Conservation (phyloP, 2,113 vertebrate genomes). For the Solea solea region DNA sequence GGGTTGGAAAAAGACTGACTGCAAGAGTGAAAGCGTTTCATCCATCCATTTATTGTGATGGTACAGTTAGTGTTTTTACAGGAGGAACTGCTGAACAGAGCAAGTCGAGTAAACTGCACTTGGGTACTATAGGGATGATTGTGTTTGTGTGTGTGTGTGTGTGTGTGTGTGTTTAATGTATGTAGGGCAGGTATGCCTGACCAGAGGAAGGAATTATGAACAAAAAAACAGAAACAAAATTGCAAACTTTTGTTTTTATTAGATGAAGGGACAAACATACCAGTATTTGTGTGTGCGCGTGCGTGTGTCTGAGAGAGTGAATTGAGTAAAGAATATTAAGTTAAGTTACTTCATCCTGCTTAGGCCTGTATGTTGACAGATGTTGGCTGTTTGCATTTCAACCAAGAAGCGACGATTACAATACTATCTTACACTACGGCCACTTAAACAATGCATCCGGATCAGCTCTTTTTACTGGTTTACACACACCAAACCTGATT, state of each 20-base stretch:
- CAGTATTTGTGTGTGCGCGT: slow-evolving; percentile 47
- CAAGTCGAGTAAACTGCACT: slow-evolving; percentile 63
- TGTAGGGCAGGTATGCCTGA: slow-evolving; percentile 28
- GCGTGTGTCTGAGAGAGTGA: slow-evolving; percentile 6
- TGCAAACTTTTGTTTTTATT: slow-evolving; percentile 51
- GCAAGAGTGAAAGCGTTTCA: slow-evolving; percentile 41
- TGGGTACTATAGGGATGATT: slow-evolving; percentile 48
- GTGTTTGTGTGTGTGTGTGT: slow-evolving; percentile 41
- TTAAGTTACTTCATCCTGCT: slow-evolving; percentile 31
- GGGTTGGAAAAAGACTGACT: slow-evolving; percentile 35
- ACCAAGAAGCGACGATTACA: slow-evolving; percentile 57
- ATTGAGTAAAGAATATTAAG: slow-evolving; percentile 17
- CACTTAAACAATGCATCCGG: slow-evolving; percentile 38
- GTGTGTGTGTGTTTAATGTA: slow-evolving; percentile 43
- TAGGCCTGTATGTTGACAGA: slow-evolving; percentile 27
- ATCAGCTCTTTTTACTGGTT: slow-evolving; percentile 37
- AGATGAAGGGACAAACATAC: slow-evolving; percentile 67
- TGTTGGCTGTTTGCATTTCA: slow-evolving; percentile 60
- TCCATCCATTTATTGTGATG: slow-evolving; percentile 71
- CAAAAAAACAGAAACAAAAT: slow-evolving; percentile 53
- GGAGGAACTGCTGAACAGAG: slow-evolving; percentile 59
- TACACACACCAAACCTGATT: slow-evolving; percentile 34
- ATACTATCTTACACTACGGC: slow-evolving; percentile 51
- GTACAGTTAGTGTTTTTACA: slow-evolving; percentile 65
- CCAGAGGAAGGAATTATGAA: slow-evolving; percentile 45